Percentiles rank a stretch among this genome's conserved stretches.
Conservation (phyloP, 1,140 invertebrate species). For the Pseudomyrmex dendroicus region DNA sequence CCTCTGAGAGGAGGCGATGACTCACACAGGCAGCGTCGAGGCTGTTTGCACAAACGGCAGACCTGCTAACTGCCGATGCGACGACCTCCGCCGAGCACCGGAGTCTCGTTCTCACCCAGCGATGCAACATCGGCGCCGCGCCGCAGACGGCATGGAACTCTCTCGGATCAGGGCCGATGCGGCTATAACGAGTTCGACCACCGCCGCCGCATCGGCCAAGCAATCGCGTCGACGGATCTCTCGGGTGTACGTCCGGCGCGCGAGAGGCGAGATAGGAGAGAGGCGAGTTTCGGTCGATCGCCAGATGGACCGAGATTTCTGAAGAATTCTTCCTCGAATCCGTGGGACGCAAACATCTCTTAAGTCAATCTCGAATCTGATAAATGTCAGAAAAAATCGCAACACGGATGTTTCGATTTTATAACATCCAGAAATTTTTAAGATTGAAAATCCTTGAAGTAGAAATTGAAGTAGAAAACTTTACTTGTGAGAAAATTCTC, state of each 20-base stretch:
- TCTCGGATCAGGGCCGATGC: constrained; percentile 38
- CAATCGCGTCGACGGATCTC: constrained; percentile 41
- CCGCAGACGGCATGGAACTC: constrained; percentile 19
- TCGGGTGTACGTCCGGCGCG: not conserved
- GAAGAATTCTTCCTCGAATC: not conserved
- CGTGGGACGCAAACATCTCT: not conserved
- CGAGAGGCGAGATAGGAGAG: not conserved
- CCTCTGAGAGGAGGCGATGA: constrained; percentile 31
- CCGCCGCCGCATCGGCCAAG: constrained; percentile 26
- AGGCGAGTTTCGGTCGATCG: constrained; percentile 19
- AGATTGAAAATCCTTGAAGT: not conserved
- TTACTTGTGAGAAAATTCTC: too few relatives aligned
- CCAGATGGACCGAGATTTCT: not conserved
- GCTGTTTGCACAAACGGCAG: constrained; percentile 65
- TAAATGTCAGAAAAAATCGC: not conserved
- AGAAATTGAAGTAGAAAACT: too few relatives aligned
- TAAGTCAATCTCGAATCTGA: not conserved
- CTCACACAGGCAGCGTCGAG: constrained; percentile 45
- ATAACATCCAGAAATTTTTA: not conserved
- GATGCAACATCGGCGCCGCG: constrained; percentile 30
- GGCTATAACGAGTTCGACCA: constrained; percentile 43
- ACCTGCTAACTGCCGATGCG: constrained; percentile 61
- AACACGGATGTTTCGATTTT: not conserved
- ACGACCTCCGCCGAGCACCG: constrained; percentile 49
- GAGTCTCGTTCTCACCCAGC: constrained; percentile 28